A percentile compares a stretch with the other conserved stretches of the same genome.
Evolutionary conservation across 2,113 vertebrate species (phyloP).

Genomic region (Ophiodon elongatus): DNA sequence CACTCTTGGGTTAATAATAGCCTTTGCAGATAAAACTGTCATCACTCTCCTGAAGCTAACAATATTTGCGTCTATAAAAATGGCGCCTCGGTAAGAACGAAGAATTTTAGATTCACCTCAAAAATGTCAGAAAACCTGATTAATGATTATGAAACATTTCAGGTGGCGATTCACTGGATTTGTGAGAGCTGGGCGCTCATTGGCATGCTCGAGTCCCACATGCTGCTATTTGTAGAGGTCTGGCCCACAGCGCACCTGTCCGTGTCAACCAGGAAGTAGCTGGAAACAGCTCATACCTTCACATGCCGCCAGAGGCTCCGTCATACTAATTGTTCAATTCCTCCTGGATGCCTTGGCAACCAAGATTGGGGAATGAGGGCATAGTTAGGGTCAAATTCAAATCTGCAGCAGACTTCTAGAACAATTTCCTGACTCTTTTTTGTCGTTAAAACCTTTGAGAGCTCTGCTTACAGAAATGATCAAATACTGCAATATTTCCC

Average conservation of each 20-base stretch:
- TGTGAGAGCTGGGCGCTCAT: conserved; percentile 32
- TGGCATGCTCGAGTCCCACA: conserved; percentile 47
- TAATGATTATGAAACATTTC: conserved; percentile 10
- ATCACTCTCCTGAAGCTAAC: conserved; percentile 38
- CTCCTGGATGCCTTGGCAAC: conserved; percentile 64
- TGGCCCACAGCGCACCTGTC: conserved; percentile 70
- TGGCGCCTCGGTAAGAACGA: not conserved
- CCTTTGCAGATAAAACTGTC: conserved; percentile 26
- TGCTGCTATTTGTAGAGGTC: conserved; percentile 69
- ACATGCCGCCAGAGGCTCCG: conserved; percentile 44
- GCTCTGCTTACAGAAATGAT: not conserved
- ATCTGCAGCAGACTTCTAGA: conserved; percentile 44
- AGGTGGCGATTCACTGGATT: conserved; percentile 33
- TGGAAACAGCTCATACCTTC: conserved; percentile 62
- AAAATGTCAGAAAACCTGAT: conserved; percentile 13
- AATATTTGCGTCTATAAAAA: conserved; percentile 28
- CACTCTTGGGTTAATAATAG: conserved; percentile 53
- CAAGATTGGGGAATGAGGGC: conserved; percentile 44
- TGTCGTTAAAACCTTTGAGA: conserved; percentile 31
- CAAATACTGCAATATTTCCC: not conserved
- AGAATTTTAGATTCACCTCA: conserved; percentile 6
- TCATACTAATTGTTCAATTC: conserved; percentile 72
- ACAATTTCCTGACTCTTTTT: conserved; percentile 11
- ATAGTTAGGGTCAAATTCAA: conserved; percentile 63
- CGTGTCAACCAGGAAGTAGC: conserved; percentile 73